Percentiles rank a stretch among this genome's conserved stretches.
Evolutionary conservation across 2,888 invertebrate species (phyloP).

Genomic region (Netelia inedita): DNA sequence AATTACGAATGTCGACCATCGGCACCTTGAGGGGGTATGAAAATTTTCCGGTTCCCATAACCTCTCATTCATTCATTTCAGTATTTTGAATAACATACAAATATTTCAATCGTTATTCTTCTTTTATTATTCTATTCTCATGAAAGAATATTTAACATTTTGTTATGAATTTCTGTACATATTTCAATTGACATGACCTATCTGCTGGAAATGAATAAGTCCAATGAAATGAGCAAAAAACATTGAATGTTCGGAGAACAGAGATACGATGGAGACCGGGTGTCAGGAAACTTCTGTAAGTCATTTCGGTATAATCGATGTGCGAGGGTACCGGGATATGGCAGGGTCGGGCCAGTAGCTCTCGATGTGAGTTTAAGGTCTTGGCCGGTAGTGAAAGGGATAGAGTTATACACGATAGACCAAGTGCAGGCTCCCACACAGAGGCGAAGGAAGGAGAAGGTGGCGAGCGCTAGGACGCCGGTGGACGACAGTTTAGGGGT

Average conservation of each 20-base stretch:
- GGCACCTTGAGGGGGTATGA: too few relatives aligned
- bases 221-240: neutral
- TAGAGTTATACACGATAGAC: constrained; percentile 35
- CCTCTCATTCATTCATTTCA: too few relatives aligned
- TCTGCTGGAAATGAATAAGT: constrained; percentile 34
- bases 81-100: too few relatives aligned
- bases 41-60: too few relatives aligned
- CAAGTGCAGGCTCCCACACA: neutral
- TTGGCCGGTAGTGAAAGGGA: constrained; percentile 76
- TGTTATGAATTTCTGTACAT: neutral
- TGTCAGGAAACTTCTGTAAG: constrained; percentile 66
- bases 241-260: constrained; percentile 3
- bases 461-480: constrained; percentile 78
- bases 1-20: too few relatives aligned
- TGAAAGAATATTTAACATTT: constrained; percentile 5
- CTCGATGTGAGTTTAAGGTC: constrained; percentile 83
- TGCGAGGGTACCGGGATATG: constrained; percentile 53
- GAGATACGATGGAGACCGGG: constrained; percentile 39
- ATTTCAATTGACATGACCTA: neutral
- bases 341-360: constrained; percentile 67
- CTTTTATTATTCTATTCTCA: too few relatives aligned
- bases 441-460: constrained; percentile 63
- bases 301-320: constrained; percentile 72
- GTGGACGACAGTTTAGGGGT: constrained; percentile 84
- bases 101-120: too few relatives aligned